Conservation (phyloP, 30 jellyfish, hydroid and myxozoan species). For the Rhopilema esculentum region DNA sequence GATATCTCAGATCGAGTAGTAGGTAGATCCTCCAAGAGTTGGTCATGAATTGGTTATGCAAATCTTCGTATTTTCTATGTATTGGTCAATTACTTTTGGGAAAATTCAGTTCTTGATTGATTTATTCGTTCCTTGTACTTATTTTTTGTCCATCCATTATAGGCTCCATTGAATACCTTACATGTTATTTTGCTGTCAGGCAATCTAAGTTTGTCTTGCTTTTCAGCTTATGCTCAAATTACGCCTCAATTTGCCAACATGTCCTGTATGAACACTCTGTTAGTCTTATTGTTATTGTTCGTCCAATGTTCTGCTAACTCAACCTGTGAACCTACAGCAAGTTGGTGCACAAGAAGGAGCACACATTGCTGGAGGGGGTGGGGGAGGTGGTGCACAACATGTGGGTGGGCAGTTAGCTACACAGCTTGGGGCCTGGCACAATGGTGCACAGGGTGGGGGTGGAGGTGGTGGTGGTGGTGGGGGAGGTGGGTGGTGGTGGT, state of each 20-base stretch:
- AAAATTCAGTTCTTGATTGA: too few relatives aligned
- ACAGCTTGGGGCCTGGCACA: slow-evolving; percentile 72
- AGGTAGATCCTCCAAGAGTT: too few relatives aligned
- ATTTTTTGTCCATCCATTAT: too few relatives aligned
- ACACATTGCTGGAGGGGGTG: slow-evolving; percentile 90
- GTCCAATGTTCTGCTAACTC: background rate
- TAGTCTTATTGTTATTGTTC: background rate
- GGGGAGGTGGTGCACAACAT: slow-evolving; percentile 82
- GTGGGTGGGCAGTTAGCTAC: slow-evolving; percentile 74
- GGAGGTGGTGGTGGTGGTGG: slow-evolving; percentile 97
- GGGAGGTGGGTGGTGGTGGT: slow-evolving; percentile 90
- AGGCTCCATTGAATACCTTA: too few relatives aligned
- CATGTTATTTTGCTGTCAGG: too few relatives aligned
- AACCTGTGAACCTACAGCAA: slow-evolving; percentile 71
- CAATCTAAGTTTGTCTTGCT: too few relatives aligned
- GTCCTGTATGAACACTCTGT: background rate
- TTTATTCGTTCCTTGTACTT: too few relatives aligned
- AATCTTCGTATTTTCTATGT: too few relatives aligned
- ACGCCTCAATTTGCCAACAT: background rate
- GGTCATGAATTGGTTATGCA: too few relatives aligned
- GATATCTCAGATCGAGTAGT: too few relatives aligned
- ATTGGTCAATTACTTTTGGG: too few relatives aligned
- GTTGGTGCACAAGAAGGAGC: slow-evolving; percentile 86
- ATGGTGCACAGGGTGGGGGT: slow-evolving; percentile 74
- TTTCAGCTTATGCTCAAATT: too few relatives aligned